Evolutionary conservation across 2,113 vertebrate genomes (phyloP).

Genomic region (Engystomops pustulosus): DNA sequence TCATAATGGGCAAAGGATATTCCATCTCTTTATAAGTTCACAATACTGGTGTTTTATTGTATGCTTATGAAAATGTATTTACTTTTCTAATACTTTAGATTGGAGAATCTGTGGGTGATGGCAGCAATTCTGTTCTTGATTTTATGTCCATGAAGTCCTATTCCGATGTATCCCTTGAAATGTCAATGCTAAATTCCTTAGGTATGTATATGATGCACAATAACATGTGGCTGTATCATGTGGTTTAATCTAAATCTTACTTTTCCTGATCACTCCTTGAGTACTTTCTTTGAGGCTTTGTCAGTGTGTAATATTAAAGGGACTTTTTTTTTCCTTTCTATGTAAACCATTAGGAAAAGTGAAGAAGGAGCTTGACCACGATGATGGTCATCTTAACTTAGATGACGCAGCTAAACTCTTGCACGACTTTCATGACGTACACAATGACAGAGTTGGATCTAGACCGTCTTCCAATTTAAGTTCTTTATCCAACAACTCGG

Average conservation of each 20-base stretch:
- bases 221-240: neutral
- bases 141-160: constrained; percentile 91
- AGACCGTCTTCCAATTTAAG: constrained; percentile 94
- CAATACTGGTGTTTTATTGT: no score
- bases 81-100: constrained; percentile 64
- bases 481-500: constrained; percentile 92
- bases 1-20: no score
- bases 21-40: no score
- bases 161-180: constrained; percentile 90
- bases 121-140: constrained; percentile 82
- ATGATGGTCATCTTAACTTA: constrained; percentile 86
- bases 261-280: neutral
- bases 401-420: constrained; percentile 91
- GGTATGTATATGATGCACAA: constrained; percentile 73
- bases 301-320: neutral
- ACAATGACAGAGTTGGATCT: constrained; percentile 89
- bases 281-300: neutral
- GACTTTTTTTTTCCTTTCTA: neutral
- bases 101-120: constrained; percentile 80
- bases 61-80: neutral
- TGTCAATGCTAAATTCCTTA: constrained; percentile 89
- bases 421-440: constrained; percentile 93
- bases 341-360: constrained; percentile 79
- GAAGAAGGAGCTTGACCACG: constrained; percentile 92
- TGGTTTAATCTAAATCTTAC: no score